Evolutionary conservation across 2,113 vertebrate species (phyloP).

Genomic region (Rhombomys opimus): DNA sequence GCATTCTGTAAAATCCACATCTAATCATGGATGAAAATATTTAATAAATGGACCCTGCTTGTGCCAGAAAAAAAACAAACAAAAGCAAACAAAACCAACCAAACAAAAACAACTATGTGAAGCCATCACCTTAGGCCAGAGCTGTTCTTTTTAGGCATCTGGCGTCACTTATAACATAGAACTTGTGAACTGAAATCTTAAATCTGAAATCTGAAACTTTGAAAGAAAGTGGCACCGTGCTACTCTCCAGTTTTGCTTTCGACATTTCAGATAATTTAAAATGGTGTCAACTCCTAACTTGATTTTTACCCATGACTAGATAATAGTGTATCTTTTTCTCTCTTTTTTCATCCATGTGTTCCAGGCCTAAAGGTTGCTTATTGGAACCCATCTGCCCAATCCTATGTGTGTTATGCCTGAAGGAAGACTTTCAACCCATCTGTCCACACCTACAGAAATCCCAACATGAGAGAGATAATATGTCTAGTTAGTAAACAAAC

Average conservation of each 20-base stretch:
- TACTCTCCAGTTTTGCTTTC: conserved; percentile 50
- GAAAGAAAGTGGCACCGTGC: not conserved
- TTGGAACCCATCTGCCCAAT: conserved; percentile 87
- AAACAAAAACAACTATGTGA: not conserved
- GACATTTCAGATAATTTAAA: not conserved
- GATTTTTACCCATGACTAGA: conserved; percentile 49
- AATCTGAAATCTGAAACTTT: conserved; percentile 31
- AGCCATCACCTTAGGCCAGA: not conserved
- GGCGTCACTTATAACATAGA: not conserved
- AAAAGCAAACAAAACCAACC: no score
- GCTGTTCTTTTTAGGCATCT: not conserved
- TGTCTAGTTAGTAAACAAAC: conserved; percentile 87
- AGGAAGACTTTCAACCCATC: conserved; percentile 88
- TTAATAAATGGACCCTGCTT: not conserved
- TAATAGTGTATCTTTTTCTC: not conserved
- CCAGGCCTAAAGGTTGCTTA: conserved; percentile 80
- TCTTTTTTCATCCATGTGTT: conserved; percentile 77
- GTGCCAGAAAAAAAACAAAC: not conserved
- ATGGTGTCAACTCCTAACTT: not conserved
- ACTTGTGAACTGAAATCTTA: conserved; percentile 59
- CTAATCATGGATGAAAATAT: not conserved
- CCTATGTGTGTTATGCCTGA: conserved; percentile 77
- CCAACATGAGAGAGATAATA: conserved; percentile 86
- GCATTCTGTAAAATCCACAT: not conserved
- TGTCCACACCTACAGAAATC: conserved; percentile 88